Evolutionary conservation across 2,113 vertebrate genomes (phyloP).

Genomic region (Casuarius casuarius): DNA sequence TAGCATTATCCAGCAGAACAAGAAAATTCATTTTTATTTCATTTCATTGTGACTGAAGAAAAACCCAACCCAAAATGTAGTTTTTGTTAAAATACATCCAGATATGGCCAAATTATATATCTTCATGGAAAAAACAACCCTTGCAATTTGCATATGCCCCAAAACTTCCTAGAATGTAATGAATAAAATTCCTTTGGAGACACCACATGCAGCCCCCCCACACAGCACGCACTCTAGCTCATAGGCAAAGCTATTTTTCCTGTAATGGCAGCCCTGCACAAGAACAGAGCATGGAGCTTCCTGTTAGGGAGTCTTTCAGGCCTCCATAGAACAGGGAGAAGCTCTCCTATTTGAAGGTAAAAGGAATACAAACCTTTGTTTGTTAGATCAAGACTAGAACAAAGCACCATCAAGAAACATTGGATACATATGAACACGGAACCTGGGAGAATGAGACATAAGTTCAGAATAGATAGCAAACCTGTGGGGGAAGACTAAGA

Average conservation of each 20-base stretch:
- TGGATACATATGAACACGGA: neutral
- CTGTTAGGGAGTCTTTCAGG: neutral
- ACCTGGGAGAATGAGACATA: neutral
- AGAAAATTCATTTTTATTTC: neutral
- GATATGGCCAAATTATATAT: fast-evolving
- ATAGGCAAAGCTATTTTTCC: neutral
- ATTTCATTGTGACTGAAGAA: neutral
- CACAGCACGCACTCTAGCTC: neutral
- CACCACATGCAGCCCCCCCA: neutral
- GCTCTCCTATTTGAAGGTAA: neutral
- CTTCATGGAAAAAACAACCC: neutral
- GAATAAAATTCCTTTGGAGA: neutral
- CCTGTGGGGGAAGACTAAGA: neutral
- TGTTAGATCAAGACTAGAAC: neutral
- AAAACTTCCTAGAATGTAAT: neutral
- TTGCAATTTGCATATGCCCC: neutral
- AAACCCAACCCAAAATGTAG: neutral
- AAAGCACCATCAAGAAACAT: neutral
- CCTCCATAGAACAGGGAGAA: neutral
- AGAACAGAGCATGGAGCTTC: neutral
- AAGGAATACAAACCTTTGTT: neutral
- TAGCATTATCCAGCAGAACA: neutral
- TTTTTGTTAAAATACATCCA: neutral
- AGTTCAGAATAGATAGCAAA: neutral
- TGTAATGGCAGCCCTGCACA: fast-evolving